phyloP scores from a whole-genome alignment of 2,113 vertebrate species.

The Phalacrocorax brasilianus region DNA sequence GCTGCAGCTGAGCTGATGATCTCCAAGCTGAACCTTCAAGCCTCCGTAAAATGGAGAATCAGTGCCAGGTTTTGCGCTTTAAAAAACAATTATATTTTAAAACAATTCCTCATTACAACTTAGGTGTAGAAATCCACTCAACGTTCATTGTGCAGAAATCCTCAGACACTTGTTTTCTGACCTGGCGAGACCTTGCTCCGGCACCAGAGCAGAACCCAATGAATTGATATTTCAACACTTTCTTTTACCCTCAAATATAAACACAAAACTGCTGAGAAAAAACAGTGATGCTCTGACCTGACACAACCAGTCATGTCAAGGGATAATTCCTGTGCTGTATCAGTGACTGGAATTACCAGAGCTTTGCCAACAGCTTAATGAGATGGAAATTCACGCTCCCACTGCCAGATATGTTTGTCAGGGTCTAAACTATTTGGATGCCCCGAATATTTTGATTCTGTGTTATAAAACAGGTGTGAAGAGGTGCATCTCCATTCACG shows the following conservation, averaged over 20 bases:
- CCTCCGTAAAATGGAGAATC: neutral
- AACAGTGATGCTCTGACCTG: slow-evolving; percentile 37
- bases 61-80: neutral
- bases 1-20: neutral
- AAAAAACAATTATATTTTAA: neutral
- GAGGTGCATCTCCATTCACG: neutral
- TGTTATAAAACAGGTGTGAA: slow-evolving; percentile 53
- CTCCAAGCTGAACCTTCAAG: neutral
- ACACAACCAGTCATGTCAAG: neutral
- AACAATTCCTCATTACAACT: neutral
- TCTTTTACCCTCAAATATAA: slow-evolving; percentile 11
- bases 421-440: slow-evolving; percentile 35
- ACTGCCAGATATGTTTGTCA: slow-evolving; percentile 41
- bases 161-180: neutral
- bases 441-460: slow-evolving; percentile 10
- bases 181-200: neutral
- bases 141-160: neutral
- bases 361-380: slow-evolving; percentile 56
- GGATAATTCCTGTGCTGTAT: neutral
- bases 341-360: slow-evolving; percentile 61
- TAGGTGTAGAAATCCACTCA: neutral
- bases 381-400: slow-evolving; percentile 38
- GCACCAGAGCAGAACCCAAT: neutral
- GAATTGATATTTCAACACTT: slow-evolving; percentile 19
- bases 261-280: slow-evolving; percentile 14